Base-by-base conservation (phyloP, 92 coral and sea anemone genomes). In the Phenganax subtilis region DNA sequence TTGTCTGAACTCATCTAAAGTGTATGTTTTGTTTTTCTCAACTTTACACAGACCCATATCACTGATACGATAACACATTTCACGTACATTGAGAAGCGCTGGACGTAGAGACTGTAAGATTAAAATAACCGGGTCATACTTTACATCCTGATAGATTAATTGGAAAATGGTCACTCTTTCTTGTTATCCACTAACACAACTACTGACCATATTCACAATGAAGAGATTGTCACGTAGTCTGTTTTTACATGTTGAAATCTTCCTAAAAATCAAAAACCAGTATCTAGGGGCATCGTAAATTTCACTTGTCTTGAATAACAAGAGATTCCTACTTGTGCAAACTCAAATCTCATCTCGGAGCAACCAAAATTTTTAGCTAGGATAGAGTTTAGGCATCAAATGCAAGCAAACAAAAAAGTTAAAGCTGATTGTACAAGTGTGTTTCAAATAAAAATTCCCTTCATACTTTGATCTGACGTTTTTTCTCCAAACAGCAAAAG, bases 21-120 rank as follows among this genome's bases (percentile, higher is more conserved):
- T 91, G 90, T 94, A 94, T 10, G 98, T 94, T 51, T 90, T 96
- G 3, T 96, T 93, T 67, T 90, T 94, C 85, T 94, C 98, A 53
- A 94, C 98, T 69, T 90, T 73, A 67, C 98, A 94, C 76, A 94
- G 88, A 0, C 98, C 98, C 98, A 94, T 94, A 85, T 94, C 98
- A 85, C 98, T 94, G 83, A 94, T 94, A 37, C 98, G 92, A 85
- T 94, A 94, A 80, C 98, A 94, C 98, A 94, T 94, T 80, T 94
- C 98, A 10, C 98, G 92, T 10, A 94, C 98, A 85, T 94, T 94
- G 59, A 94, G 85, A n/a, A 94, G 86, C 6, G 97, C 97, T 55
- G 97, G 97, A 51, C 97, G 85, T 0, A 93, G 87, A n/a, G 96
- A 91, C 97, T 93, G 55, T 0, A 31, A 37, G 68, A 30, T 56